Percentiles rank a stretch among this genome's conserved stretches.
These are phyloP conservation scores for Pinna nobilis DNA, from an alignment of 1,140 invertebrate genomes.

Conservation along the genomic window DNA sequence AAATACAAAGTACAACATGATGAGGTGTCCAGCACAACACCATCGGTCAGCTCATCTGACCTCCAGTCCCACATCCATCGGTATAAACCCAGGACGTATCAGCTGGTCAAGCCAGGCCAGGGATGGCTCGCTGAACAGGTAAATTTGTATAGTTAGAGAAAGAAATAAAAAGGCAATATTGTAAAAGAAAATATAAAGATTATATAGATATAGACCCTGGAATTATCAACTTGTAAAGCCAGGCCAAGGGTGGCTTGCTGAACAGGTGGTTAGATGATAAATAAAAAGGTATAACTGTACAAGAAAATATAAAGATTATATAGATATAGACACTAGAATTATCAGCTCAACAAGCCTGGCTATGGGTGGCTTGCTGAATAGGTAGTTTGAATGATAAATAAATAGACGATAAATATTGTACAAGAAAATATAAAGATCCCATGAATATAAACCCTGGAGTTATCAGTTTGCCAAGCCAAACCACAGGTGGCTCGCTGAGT, in stretches of 20 bases:
- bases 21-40: slow-evolving; percentile 61
- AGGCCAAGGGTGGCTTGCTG: slow-evolving; percentile 56
- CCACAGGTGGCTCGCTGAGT: slow-evolving; percentile 55
- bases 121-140: slow-evolving; percentile 58
- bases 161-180: neutral
- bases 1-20: slow-evolving; percentile 56
- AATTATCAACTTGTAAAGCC: slow-evolving; percentile 61
- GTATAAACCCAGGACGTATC: slow-evolving; percentile 51
- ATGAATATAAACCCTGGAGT: slow-evolving; percentile 47
- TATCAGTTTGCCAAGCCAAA: slow-evolving; percentile 61
- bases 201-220: slow-evolving; percentile 42
- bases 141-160: neutral
- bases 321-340: slow-evolving; percentile 47
- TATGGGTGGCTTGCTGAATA: slow-evolving; percentile 57
- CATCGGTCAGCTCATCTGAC: slow-evolving; percentile 7
- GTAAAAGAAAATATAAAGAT: neutral
- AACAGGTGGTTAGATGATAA: slow-evolving; percentile 37
- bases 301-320: neutral
- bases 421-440: neutral
- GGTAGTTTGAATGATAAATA: slow-evolving; percentile 11
- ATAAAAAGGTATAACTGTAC: neutral
- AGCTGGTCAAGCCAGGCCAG: slow-evolving; percentile 61
- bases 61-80: slow-evolving; percentile 36
- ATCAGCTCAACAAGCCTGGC: slow-evolving; percentile 60
- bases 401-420: neutral